Evolutionary conservation across 2,888 invertebrate species (phyloP).

Genomic region (Cloeon dipterum): DNA sequence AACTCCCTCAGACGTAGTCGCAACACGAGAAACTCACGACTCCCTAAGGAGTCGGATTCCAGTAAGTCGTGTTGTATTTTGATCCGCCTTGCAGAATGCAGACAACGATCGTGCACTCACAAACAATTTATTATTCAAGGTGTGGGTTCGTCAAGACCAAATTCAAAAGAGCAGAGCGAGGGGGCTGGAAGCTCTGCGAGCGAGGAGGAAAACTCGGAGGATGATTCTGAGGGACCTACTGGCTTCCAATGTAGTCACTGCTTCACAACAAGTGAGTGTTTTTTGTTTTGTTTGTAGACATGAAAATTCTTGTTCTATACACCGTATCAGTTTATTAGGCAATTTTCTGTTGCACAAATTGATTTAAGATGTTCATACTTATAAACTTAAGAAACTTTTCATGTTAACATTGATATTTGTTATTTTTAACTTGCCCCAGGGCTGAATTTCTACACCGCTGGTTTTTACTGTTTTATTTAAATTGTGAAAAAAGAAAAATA

Average conservation of each 20-base stretch:
- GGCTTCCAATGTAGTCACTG: slow-evolving; percentile 48
- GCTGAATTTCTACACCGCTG: too few relatives aligned
- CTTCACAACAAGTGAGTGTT: slow-evolving; percentile 38
- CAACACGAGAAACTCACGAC: slow-evolving; percentile 63
- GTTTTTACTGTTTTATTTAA: too few relatives aligned
- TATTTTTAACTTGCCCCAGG: too few relatives aligned
- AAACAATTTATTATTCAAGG: too few relatives aligned
- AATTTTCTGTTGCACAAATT: not conserved
- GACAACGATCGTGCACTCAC: too few relatives aligned
- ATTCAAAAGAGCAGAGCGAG: slow-evolving; percentile 15
- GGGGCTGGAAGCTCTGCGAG: slow-evolving; percentile 25
- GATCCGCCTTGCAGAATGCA: not conserved
- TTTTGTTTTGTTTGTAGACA: slow-evolving; percentile 1
- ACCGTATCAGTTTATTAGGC: not conserved
- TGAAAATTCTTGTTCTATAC: not conserved
- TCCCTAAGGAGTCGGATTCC: slow-evolving; percentile 10
- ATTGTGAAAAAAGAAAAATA: too few relatives aligned
- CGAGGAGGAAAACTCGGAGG: slow-evolving; percentile 68
- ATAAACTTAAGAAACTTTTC: not conserved
- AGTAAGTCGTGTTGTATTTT: not conserved
- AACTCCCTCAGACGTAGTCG: slow-evolving; percentile 70
- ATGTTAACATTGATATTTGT: too few relatives aligned
- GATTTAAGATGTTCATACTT: not conserved
- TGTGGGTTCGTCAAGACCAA: slow-evolving; percentile 14
- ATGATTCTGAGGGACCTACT: slow-evolving; percentile 74